phyloP scores from a whole-genome alignment of 2,113 vertebrate genomes.

The Gracilinanus agilis region DNA sequence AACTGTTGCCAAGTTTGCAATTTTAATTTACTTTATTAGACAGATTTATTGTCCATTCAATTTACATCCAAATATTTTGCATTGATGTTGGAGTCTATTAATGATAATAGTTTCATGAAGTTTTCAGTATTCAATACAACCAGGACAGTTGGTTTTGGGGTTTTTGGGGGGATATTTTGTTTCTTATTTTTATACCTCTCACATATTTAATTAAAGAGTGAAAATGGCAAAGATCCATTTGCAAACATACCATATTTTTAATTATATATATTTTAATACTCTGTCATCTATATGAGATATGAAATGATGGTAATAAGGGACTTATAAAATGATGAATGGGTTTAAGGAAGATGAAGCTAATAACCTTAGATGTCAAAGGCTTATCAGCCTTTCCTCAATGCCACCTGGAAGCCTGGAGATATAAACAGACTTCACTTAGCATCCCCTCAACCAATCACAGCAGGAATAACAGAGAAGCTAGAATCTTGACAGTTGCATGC shows the following conservation, averaged over 20 bases:
- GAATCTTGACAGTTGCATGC: too few relatives aligned
- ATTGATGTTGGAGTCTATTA: constrained; percentile 72
- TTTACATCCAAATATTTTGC: constrained; percentile 82
- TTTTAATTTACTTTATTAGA: constrained; percentile 83
- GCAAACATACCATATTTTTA: neutral
- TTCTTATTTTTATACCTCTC: neutral
- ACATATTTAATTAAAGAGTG: neutral
- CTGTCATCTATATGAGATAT: neutral
- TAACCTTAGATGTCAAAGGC: too few relatives aligned
- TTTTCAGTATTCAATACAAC: constrained; percentile 53
- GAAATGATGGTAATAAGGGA: too few relatives aligned
- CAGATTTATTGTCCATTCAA: constrained; percentile 83
- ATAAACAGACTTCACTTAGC: too few relatives aligned
- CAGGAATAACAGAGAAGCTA: too few relatives aligned
- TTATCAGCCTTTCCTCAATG: too few relatives aligned
- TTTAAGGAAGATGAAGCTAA: too few relatives aligned
- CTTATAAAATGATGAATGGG: too few relatives aligned
- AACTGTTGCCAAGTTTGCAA: constrained; percentile 78
- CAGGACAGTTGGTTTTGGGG: too few relatives aligned
- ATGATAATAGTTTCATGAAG: constrained; percentile 54
- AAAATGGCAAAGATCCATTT: neutral
- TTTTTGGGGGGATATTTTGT: neutral
- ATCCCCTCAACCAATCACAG: too few relatives aligned
- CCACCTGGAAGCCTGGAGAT: too few relatives aligned
- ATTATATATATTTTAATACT: neutral